Base-by-base conservation (phyloP, 1,140 invertebrate species). In the Pentalonia nigronervosa region DNA sequence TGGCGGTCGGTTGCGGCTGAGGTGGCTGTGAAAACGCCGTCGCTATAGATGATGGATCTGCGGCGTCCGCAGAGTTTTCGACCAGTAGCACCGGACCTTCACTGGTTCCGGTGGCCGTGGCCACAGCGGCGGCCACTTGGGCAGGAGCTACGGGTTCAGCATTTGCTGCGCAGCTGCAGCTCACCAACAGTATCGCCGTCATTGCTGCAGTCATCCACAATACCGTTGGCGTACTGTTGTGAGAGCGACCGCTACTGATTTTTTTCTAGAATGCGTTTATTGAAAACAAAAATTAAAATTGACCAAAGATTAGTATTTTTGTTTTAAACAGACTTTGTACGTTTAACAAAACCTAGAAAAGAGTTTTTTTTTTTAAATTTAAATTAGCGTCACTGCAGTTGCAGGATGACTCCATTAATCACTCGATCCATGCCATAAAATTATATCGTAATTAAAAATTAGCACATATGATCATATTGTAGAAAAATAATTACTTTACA, bases 101-200 rank as follows among this genome's bases (percentile, higher is more conserved):
- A 6, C 3, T 14, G 25, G 89, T 90, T 3, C 89, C 89, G 25
- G 56, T 90, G n/a, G 91, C 91, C 14, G 48, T 36, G 21, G 76
- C 91, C 4, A 93, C 91, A 2, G 91, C 81, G 9, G 91, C 81
- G 20, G 91, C 81, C 48, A 93, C 91, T 86, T 93, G 91, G 23
- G 25, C 47, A 21, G 91, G 91, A 7, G 91, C 45, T 7, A 86
- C 81, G 25, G 91, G 81, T 41, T 93, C 91, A 4, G 91, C 81
- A 41, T 45, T 90, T 4, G 36, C 25, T 8, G 89, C 56, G 30
- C 53, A 25, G 11, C 14, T 41, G 88, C 87, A n/a, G n/a, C 34
- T 17, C 9, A 41, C 41, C 25, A 90, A 45, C 25, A 67, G 25
- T 14, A 90, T 30, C 0, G 36, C 48, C 34, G 21, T 7, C 41